Conservation (phyloP, 2,113 vertebrate species). For the Cacatua alba region DNA sequence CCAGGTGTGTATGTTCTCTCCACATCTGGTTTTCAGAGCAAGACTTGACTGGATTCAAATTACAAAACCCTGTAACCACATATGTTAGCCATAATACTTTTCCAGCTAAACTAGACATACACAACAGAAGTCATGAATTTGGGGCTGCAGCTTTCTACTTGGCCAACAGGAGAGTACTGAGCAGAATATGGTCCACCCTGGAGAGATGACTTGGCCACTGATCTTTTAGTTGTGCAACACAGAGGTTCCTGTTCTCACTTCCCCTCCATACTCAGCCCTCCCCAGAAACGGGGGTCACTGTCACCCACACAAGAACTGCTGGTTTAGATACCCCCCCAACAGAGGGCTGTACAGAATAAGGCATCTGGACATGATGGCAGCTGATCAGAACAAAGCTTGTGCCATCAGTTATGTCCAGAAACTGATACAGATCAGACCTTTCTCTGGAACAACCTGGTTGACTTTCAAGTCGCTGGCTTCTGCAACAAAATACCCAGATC, state of each 20-base stretch:
- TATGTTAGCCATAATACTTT: background rate
- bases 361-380: background rate
- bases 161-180: background rate
- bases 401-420: background rate
- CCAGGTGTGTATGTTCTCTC: conserved; percentile 25
- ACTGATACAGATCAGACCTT: background rate
- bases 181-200: background rate
- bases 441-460: background rate
- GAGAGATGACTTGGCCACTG: background rate
- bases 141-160: background rate
- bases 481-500: background rate
- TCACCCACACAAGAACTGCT: background rate
- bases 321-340: background rate
- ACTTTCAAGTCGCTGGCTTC: background rate
- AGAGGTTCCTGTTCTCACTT: background rate
- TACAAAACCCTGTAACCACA: background rate
- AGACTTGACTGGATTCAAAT: background rate
- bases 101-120: background rate
- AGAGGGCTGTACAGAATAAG: background rate
- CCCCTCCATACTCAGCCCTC: background rate
- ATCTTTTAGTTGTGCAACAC: background rate
- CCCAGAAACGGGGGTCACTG: background rate
- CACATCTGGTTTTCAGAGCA: conserved; percentile 36
- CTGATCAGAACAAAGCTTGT: background rate
- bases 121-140: background rate